Evolutionary conservation across 2,888 invertebrate genomes (phyloP), one percentile per base, ranked within the genome.

Genomic region (Balanococcus diminutus): DNA sequence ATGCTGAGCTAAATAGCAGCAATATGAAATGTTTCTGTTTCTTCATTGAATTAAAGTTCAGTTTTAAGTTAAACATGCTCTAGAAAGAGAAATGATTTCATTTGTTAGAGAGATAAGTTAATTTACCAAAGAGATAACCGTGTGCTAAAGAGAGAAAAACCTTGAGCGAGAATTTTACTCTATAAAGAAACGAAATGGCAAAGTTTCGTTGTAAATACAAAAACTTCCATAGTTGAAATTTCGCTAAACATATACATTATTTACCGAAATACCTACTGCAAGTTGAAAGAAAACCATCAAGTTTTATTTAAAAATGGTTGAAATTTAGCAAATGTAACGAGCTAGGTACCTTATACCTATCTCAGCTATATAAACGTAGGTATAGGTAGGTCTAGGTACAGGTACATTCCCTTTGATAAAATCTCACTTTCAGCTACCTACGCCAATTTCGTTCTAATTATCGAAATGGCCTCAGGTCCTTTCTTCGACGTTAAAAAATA

Each of bases 41-140:
- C 32, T 75, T 75, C 75, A 75, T 75, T 32, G 75, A 32, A 75
- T 75, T 75, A 75, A 75, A 75, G 31, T 75, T 32, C 32, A 75
- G 36, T 75, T 75, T 75, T 32, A 32, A 75, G 75, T 75, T 75
- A 75, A 31, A 75, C 61, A 67, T 67, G 75, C 32, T 32, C 32
- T 75, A 75, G n/a, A 32, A 32, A 75, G 75, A 36, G 32, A 75
- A 75, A 75, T 75, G 75, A 32, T 75, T 75, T 75, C 75, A 75
- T 75, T 75, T 75, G 75, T 75, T 75, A 31, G 36, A 75, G 75
- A 75, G 75, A 75, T 75, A 75, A 75, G 75, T 75, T 75, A 75
- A 75, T 75, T 75, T 75, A 75, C 75, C 32, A 75, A 75, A 31
- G 75, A 75, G 75, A 75, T 75, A 75, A 75, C 32, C 16, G n/a